phyloP scores from a whole-genome alignment of 2,113 vertebrate genomes.

The Phycodurus eques region DNA sequence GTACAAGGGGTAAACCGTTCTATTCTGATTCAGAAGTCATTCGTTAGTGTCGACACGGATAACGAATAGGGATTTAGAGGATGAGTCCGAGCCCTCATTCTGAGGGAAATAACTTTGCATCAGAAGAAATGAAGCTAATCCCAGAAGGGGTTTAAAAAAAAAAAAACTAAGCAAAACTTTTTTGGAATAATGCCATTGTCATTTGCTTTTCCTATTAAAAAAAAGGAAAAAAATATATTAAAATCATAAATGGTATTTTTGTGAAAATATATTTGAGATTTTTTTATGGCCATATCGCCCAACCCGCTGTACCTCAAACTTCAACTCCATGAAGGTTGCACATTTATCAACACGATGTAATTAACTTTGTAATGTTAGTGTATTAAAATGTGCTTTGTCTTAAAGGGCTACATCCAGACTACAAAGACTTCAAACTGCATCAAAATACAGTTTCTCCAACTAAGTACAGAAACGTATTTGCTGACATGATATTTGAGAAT shows the following conservation, averaged over 20 bases:
- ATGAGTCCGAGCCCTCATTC: too few relatives aligned
- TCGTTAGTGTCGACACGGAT: too few relatives aligned
- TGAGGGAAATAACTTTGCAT: background rate
- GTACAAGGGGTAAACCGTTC: too few relatives aligned
- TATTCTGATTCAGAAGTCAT: too few relatives aligned
- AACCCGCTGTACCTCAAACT: too few relatives aligned
- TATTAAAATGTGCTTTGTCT: background rate
- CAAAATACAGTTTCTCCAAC: background rate
- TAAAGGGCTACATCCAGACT: background rate
- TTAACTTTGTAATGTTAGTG: background rate
- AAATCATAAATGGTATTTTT: background rate
- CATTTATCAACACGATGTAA: background rate
- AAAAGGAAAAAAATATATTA: background rate
- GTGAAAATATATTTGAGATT: background rate
- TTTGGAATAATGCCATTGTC: too few relatives aligned
- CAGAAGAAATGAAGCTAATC: background rate
- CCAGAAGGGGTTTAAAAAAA: background rate
- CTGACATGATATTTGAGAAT: slow-evolving; percentile 8
- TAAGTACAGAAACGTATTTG: slow-evolving; percentile 7
- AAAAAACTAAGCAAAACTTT: background rate
- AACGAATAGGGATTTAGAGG: too few relatives aligned
- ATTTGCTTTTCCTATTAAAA: background rate
- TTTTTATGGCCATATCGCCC: background rate
- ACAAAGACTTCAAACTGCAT: background rate
- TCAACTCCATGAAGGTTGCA: too few relatives aligned